A percentile compares a stretch with the other conserved stretches of the same genome.
phyloP scores from a whole-genome alignment of 2,888 invertebrate genomes.

The Ommatoiulus sabulosus region DNA sequence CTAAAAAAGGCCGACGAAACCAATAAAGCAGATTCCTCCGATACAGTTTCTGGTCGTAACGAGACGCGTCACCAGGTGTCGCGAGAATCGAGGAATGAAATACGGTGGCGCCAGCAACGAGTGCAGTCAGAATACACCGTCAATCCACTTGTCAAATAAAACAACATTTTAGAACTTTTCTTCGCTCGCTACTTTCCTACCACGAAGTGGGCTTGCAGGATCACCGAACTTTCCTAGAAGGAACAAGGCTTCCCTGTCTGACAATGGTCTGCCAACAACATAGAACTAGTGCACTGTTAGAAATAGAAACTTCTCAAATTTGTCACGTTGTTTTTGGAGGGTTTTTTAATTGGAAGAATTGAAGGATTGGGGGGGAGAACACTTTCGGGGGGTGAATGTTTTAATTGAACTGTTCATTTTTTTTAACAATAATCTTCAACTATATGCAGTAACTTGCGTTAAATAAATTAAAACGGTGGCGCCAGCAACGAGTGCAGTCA shows the following conservation, averaged over 20 bases:
- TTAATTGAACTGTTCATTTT: no score
- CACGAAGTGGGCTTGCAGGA: background rate
- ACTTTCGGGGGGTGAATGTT: no score
- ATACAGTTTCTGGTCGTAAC: background rate
- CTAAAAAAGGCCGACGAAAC: background rate
- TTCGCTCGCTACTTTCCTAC: constrained; percentile 15
- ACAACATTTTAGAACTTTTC: constrained; percentile 50
- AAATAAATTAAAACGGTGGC: background rate
- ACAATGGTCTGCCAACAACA: background rate
- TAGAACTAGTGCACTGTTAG: no score
- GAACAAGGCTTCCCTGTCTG: background rate
- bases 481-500: background rate
- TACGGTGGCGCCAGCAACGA: constrained; percentile 26
- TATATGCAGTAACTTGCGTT: no score
- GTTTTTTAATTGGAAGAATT: no score
- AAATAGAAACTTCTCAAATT: no score
- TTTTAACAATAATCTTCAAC: no score
- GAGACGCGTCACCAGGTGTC: background rate
- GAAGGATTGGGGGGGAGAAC: no score
- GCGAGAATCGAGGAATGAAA: background rate
- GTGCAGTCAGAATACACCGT: background rate
- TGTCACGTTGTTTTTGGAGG: no score
- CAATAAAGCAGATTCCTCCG: background rate
- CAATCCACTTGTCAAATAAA: constrained; percentile 41
- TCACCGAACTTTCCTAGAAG: background rate